phyloP scores from a whole-genome alignment of 1,140 invertebrate genomes.

The Aradophagus sp. region DNA sequence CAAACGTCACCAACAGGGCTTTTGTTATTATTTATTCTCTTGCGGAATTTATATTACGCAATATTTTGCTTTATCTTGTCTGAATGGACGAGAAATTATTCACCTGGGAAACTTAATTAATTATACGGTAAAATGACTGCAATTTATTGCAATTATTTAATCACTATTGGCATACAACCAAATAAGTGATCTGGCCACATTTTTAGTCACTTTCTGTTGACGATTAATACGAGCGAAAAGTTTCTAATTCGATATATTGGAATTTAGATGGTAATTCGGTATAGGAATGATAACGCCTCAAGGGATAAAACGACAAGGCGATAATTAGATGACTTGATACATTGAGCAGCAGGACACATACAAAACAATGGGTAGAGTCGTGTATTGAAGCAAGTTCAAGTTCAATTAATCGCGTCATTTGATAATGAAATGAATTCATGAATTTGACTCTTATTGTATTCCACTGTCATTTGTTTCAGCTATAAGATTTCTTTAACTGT shows the following conservation, averaged over 20 bases:
- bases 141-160: too few species aligned
- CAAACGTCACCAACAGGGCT: too few species aligned
- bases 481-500: too few species aligned
- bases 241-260: conserved; percentile 36
- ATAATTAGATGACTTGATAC: conserved; percentile 44
- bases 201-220: not conserved
- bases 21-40: too few species aligned
- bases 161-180: too few species aligned
- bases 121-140: too few species aligned
- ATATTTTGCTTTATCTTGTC: too few species aligned
- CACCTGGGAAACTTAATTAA: too few species aligned
- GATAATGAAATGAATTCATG: not conserved
- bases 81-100: too few species aligned
- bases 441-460: conserved; percentile 11
- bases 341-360: conserved; percentile 36
- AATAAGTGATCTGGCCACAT: too few species aligned
- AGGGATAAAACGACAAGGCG: conserved; percentile 46
- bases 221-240: conserved; percentile 24
- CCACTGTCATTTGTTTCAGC: not conserved
- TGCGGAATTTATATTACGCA: too few species aligned
- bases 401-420: conserved; percentile 34
- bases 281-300: conserved; percentile 37
- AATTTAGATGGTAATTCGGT: conserved; percentile 18
- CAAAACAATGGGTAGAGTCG: conserved; percentile 21
- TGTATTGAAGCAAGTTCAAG: conserved; percentile 33